phyloP scores from a whole-genome alignment of 2,888 invertebrate genomes.

The Apamea sordens region DNA sequence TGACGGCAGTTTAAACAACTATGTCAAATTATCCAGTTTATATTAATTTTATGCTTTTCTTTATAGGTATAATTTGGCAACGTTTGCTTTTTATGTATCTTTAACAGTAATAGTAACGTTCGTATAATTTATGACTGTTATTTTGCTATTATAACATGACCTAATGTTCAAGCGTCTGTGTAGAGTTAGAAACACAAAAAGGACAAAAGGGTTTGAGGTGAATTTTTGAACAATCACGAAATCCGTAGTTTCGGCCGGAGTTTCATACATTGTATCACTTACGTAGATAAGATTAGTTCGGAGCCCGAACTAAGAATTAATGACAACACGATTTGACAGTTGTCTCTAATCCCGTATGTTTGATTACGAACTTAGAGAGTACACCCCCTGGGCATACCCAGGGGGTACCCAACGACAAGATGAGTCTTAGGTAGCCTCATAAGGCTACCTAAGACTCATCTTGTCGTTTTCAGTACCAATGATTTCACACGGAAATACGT shows the following conservation, averaged over 20 bases:
- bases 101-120: conserved; percentile 31
- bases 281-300: too few species aligned
- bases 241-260: too few species aligned
- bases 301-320: too few species aligned
- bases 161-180: conserved; percentile 4
- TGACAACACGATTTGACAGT: too few species aligned
- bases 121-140: conserved; percentile 36
- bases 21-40: conserved; percentile 45
- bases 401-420: too few species aligned
- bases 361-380: too few species aligned
- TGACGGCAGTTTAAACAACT: conserved; percentile 29
- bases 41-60: conserved; percentile 36
- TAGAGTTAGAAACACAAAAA: neutral
- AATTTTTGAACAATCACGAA: neutral
- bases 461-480: neutral
- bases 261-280: too few species aligned
- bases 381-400: too few species aligned
- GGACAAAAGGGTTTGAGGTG: neutral
- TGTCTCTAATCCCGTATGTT: too few species aligned
- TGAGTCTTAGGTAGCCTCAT: too few species aligned
- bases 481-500: conserved; percentile 18
- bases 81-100: conserved; percentile 44
- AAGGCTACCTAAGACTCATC: neutral
- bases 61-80: conserved; percentile 54
- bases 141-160: conserved; percentile 22